Conservation (phyloP, 2,113 vertebrate genomes). For the Dicerorhinus sumatrensis region DNA sequence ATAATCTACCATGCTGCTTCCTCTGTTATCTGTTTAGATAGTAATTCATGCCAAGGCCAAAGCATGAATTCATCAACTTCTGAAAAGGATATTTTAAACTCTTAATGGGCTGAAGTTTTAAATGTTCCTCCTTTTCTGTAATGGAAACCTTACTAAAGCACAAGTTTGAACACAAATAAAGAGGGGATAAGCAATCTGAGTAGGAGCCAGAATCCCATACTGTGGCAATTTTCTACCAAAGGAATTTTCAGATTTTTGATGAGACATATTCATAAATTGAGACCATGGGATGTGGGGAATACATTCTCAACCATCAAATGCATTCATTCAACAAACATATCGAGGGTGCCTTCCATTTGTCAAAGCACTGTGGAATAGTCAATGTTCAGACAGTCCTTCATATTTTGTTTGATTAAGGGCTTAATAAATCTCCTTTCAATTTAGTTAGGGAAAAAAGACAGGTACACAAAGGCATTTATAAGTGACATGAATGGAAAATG, state of each 20-base stretch:
- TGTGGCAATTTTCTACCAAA: neutral
- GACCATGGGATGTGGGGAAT: neutral
- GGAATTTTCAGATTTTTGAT: neutral
- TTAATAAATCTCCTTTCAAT: neutral
- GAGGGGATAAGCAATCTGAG: neutral
- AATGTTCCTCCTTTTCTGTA: slow-evolving; percentile 2
- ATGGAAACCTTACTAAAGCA: slow-evolving; percentile 19
- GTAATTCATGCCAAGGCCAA: slow-evolving; percentile 15
- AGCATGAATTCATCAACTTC: slow-evolving; percentile 43
- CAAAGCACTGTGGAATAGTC: neutral
- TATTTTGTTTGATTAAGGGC: neutral
- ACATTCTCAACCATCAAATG: neutral
- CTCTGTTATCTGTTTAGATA: neutral
- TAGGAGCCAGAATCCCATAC: neutral
- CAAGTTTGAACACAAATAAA: neutral
- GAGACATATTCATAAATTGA: neutral
- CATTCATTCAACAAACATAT: neutral
- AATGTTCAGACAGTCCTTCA: neutral
- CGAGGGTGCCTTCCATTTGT: neutral
- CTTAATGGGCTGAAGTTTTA: neutral
- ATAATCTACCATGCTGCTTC: neutral
- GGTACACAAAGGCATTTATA: neutral
- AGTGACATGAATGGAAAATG: neutral
- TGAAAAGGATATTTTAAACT: neutral
- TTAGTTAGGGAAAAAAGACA: neutral